Evolutionary conservation across 2,797 vertebrate genomes (phyloP).

Genomic region (Onychomys arenicola): DNA sequence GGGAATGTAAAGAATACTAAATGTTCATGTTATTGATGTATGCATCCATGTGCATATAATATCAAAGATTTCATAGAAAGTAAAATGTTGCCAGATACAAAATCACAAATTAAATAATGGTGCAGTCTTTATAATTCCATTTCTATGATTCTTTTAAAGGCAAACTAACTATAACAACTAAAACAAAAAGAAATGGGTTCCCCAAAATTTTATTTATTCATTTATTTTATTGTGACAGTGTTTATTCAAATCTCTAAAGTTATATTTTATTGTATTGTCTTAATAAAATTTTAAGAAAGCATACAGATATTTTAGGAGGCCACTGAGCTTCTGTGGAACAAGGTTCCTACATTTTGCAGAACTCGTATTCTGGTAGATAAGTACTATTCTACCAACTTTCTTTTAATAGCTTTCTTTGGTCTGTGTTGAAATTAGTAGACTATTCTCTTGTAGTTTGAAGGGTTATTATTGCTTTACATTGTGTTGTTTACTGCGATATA

Average conservation of each 20-base stretch:
- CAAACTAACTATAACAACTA: not conserved
- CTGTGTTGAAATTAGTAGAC: not conserved
- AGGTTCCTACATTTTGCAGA: not conserved
- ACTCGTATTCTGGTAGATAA: not conserved
- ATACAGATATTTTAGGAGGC: not conserved
- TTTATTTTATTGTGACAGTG: not conserved
- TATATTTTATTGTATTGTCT: not conserved
- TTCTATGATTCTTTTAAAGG: not conserved
- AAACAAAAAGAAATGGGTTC: not conserved
- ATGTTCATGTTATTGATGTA: not conserved
- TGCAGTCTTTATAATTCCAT: not conserved
- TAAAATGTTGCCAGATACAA: not conserved
- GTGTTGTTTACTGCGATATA: not conserved
- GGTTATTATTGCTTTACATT: not conserved
- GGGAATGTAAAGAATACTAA: not conserved
- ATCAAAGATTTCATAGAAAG: not conserved
- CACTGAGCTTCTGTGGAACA: not conserved
- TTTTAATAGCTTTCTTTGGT: not conserved
- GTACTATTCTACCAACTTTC: not conserved
- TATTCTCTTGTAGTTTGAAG: not conserved
- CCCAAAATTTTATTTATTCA: not conserved
- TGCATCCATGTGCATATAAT: not conserved
- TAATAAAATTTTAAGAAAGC: not conserved
- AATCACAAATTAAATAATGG: not conserved
- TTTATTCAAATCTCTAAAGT: not conserved